Percentiles rank a stretch among this genome's conserved stretches.
Conservation (phyloP, 1,140 invertebrate genomes). For the Himalopsyche phryganea region DNA sequence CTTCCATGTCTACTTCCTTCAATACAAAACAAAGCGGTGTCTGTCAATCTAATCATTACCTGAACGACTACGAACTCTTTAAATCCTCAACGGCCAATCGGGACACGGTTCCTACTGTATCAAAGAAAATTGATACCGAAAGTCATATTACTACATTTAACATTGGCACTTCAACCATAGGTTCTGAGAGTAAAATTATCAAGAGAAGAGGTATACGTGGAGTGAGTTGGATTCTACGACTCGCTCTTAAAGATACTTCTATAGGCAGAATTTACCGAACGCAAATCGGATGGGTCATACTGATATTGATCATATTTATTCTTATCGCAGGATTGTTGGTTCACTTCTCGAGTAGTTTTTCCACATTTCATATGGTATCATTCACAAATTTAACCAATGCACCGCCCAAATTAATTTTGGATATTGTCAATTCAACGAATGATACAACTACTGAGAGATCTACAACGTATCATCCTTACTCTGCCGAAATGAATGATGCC, state of each 20-base stretch:
- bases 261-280: slow-evolving; percentile 32
- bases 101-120: slow-evolving; percentile 46
- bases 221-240: slow-evolving; percentile 47
- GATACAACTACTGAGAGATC: too few relatives aligned
- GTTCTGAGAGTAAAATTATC: slow-evolving; percentile 35
- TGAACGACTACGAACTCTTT: slow-evolving; percentile 27
- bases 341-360: slow-evolving; percentile 27
- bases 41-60: slow-evolving; percentile 11
- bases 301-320: slow-evolving; percentile 23
- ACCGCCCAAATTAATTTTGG: slow-evolving; percentile 17
- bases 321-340: slow-evolving; percentile 22
- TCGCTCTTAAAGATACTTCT: slow-evolving; percentile 44
- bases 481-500: too few relatives aligned
- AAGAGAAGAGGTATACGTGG: slow-evolving; percentile 46
- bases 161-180: neutral
- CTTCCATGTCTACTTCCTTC: slow-evolving; percentile 6
- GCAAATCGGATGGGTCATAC: slow-evolving; percentile 29
- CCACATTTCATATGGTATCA: slow-evolving; percentile 14
- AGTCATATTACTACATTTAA: neutral
- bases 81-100: slow-evolving; percentile 19
- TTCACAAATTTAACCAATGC: slow-evolving; percentile 21
- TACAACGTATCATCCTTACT: too few relatives aligned
- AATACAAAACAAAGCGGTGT: slow-evolving; percentile 6
- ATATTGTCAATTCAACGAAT: neutral
- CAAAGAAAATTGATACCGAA: slow-evolving; percentile 43